A percentile compares a stretch with the other conserved stretches of the same genome.
Evolutionary conservation across 2,888 invertebrate species (phyloP).

Genomic region (Clunio marinus): DNA sequence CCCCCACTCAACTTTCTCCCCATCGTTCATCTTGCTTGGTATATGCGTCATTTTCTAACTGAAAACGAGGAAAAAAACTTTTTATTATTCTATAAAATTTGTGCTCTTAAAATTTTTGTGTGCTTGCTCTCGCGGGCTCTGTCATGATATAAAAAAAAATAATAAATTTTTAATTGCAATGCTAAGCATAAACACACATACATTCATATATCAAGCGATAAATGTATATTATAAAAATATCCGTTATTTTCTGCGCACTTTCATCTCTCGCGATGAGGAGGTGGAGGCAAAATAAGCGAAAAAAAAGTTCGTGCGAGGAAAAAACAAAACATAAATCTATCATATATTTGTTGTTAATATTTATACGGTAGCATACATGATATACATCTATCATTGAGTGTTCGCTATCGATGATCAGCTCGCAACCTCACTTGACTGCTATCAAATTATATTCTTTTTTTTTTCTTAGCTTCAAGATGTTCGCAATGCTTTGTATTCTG

Average conservation of each 20-base stretch:
- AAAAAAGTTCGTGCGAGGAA: constrained; percentile 1
- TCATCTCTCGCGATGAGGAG: constrained; percentile 31
- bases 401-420: constrained; percentile 1
- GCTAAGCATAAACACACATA: constrained; percentile 35
- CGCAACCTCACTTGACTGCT: background rate
- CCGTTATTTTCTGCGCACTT: constrained; percentile 38
- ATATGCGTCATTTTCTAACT: constrained; percentile 31
- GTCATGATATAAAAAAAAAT: constrained; percentile 30
- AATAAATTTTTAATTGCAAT: constrained; percentile 38
- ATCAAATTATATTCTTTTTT: background rate
- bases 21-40: background rate
- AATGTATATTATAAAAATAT: constrained; percentile 24
- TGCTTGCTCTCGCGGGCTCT: constrained; percentile 11
- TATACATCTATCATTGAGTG: background rate
- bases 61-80: constrained; percentile 33
- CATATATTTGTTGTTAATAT: constrained; percentile 24
- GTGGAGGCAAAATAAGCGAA: background rate
- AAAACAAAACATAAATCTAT: constrained; percentile 17
- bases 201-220: constrained; percentile 12
- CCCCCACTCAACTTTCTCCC: background rate
- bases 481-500: background rate
- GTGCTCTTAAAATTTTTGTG: constrained; percentile 34
- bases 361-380: constrained; percentile 9
- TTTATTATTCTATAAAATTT: constrained; percentile 36
- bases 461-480: background rate